A percentile compares a stretch with the other conserved stretches of the same genome.
Evolutionary conservation across 2,797 vertebrate genomes (phyloP).

Genomic region (Lacerta bilineata): DNA sequence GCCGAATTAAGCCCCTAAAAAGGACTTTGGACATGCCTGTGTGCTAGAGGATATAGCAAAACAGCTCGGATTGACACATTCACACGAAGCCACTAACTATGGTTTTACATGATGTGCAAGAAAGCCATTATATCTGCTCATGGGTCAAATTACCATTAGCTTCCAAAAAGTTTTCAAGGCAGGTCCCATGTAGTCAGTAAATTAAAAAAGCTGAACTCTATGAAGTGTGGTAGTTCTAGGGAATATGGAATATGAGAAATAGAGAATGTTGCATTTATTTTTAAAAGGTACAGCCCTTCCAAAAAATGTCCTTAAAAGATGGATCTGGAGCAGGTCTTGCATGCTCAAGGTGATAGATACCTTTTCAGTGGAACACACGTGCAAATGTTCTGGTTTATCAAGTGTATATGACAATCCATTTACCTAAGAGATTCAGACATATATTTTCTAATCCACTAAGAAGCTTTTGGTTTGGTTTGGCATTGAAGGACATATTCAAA

Average conservation of each 20-base stretch:
- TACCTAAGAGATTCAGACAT: neutral
- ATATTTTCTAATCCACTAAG: neutral
- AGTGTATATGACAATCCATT: neutral
- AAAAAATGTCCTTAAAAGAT: neutral
- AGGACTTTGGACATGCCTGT: too few relatives aligned
- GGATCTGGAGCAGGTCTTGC: neutral
- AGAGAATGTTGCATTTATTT: neutral
- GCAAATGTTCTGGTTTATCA: neutral
- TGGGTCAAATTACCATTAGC: neutral
- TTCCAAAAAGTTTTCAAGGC: too few relatives aligned
- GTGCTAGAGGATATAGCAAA: too few relatives aligned
- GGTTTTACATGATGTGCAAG: too few relatives aligned
- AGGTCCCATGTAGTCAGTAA: too few relatives aligned
- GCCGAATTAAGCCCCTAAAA: too few relatives aligned
- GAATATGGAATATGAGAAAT: neutral
- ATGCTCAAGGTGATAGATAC: neutral
- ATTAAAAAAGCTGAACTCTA: neutral
- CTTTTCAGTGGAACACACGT: neutral
- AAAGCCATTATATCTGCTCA: too few relatives aligned
- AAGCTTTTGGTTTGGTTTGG: neutral
- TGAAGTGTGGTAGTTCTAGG: neutral
- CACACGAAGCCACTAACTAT: too few relatives aligned
- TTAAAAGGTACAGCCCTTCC: neutral
- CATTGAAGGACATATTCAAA: neutral
- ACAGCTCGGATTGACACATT: too few relatives aligned